These are phyloP conservation scores for Silurus asotus DNA, from an alignment of 2,113 vertebrate genomes.

Conservation along the genomic window DNA sequence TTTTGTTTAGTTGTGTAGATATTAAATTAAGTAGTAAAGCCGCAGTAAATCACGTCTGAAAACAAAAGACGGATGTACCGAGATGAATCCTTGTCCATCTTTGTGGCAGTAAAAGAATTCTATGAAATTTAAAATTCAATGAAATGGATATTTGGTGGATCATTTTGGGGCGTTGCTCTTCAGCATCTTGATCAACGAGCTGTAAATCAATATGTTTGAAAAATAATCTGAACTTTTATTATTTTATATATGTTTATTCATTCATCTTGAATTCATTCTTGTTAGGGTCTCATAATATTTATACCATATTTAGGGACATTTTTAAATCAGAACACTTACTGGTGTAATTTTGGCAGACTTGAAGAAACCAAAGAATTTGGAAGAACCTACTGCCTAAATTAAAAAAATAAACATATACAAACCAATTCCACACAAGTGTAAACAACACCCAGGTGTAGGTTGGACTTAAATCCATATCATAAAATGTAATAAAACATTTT, in stretches of 20 bases:
- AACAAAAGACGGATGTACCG: too few relatives aligned
- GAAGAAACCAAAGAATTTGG: too few relatives aligned
- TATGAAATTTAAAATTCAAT: too few relatives aligned
- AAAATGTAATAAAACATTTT: background rate
- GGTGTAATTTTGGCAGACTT: background rate
- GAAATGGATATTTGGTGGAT: too few relatives aligned
- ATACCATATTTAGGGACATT: background rate
- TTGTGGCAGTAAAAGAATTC: too few relatives aligned
- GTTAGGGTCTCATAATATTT: background rate
- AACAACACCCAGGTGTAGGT: background rate
- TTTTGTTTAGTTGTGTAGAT: too few relatives aligned
- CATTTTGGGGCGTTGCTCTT: too few relatives aligned
- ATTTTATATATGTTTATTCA: background rate
- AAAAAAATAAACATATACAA: background rate
- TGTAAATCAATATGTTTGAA: background rate
- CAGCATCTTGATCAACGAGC: background rate
- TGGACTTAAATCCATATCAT: too few relatives aligned
- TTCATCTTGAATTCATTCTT: background rate
- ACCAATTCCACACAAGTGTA: background rate
- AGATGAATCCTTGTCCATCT: too few relatives aligned
- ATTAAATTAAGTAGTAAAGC: too few relatives aligned
- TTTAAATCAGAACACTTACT: background rate
- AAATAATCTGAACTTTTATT: background rate
- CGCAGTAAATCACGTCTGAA: too few relatives aligned
- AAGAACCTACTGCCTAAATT: background rate